Conservation (phyloP, 2,113 vertebrate species). For the Notarius quadriscutis region DNA sequence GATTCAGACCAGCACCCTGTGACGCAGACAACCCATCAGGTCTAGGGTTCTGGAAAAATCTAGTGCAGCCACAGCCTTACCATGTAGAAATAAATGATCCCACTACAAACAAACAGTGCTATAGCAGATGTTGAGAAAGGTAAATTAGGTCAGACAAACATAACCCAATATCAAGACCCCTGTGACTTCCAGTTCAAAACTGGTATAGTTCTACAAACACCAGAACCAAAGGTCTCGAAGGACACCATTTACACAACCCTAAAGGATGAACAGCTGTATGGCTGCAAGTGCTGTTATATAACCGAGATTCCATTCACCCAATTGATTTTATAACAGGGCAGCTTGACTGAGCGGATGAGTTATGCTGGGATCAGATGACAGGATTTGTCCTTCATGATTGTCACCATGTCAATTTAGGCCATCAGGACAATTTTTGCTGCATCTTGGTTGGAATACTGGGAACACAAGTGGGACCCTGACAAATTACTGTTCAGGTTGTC, state of each 20-base stretch:
- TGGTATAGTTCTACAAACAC: not conserved
- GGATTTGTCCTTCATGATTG: no score
- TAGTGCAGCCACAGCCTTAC: not conserved
- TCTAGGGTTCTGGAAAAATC: slow-evolving; percentile 24
- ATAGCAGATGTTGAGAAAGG: not conserved
- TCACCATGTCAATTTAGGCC: no score
- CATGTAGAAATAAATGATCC: not conserved
- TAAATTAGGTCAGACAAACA: not conserved
- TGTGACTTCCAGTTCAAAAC: not conserved
- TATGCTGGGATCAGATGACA: not conserved
- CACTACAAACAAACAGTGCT: not conserved
- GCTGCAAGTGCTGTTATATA: slow-evolving; percentile 33
- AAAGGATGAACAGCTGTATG: slow-evolving; percentile 22
- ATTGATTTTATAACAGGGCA: slow-evolving; percentile 44
- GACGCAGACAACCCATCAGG: slow-evolving; percentile 9
- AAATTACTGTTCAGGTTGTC: no score
- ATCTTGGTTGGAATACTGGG: no score
- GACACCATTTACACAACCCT: not conserved
- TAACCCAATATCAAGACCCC: not conserved
- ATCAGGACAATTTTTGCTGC: no score
- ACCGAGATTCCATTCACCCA: slow-evolving; percentile 8
- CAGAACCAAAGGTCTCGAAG: not conserved
- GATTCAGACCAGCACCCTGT: slow-evolving; percentile 17
- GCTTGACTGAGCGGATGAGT: slow-evolving; percentile 9
- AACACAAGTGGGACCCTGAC: no score